phyloP scores from a whole-genome alignment of 2,113 vertebrate genomes.

The Arenaria interpres region DNA sequence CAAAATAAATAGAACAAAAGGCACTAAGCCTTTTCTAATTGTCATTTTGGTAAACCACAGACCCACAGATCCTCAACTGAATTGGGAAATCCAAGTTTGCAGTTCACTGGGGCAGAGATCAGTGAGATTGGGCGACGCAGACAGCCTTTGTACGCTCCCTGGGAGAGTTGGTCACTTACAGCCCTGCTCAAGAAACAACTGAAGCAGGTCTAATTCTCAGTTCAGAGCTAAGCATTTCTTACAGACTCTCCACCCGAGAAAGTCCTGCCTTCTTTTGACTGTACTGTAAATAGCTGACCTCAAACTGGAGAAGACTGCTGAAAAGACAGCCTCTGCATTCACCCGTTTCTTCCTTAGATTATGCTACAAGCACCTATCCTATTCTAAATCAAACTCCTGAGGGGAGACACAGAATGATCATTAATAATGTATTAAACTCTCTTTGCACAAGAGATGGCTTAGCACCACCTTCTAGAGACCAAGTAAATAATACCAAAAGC shows the following conservation, averaged over 20 bases:
- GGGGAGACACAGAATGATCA: background rate
- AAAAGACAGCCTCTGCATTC: background rate
- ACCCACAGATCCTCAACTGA: background rate
- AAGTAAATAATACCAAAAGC: background rate
- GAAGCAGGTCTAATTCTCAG: background rate
- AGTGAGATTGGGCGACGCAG: accelerated
- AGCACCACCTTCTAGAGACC: background rate
- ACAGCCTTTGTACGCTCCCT: background rate
- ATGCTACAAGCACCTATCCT: background rate
- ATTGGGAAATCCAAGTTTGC: background rate
- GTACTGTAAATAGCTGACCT: background rate
- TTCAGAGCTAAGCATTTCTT: background rate
- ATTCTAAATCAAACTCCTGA: background rate
- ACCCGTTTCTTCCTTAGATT: background rate
- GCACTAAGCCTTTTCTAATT: background rate
- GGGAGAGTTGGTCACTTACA: background rate
- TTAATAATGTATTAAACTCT: background rate
- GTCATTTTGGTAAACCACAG: background rate
- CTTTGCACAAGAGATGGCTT: background rate
- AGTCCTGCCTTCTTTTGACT: background rate
- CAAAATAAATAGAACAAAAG: background rate
- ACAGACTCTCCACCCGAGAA: background rate
- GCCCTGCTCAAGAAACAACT: background rate
- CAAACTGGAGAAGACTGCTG: background rate
- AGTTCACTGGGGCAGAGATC: background rate